Evolutionary conservation across 1,140 invertebrate genomes (phyloP).

Genomic region (Temnothorax longispinosus): DNA sequence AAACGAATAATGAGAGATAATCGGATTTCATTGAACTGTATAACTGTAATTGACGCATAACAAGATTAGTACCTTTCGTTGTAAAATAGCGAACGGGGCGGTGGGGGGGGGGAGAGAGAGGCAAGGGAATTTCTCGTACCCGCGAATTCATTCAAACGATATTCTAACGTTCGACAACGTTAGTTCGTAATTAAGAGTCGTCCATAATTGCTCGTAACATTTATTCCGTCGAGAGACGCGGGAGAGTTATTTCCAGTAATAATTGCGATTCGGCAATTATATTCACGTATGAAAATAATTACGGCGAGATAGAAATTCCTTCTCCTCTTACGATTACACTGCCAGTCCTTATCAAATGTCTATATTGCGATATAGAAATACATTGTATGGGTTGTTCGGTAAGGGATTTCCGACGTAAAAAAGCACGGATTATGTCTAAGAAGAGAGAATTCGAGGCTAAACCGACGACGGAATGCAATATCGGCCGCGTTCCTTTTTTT

Average conservation of each 20-base stretch:
- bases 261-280: constrained; percentile 11
- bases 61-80: constrained; percentile 36
- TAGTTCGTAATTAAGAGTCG: constrained; percentile 27
- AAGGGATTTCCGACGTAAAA: constrained; percentile 4
- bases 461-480: constrained; percentile 48
- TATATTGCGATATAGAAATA: not conserved
- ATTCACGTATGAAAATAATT: not conserved
- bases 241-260: not conserved
- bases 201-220: not conserved
- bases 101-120: too few species aligned
- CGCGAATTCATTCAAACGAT: constrained; percentile 47
- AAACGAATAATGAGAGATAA: constrained; percentile 61
- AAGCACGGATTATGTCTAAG: constrained; percentile 63
- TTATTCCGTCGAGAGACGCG: not conserved
- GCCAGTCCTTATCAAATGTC: not conserved
- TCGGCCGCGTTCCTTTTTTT: constrained; percentile 44
- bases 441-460: constrained; percentile 51
- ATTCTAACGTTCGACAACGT: constrained; percentile 43
- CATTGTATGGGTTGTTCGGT: not conserved
- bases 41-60: constrained; percentile 60
- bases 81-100: not conserved
- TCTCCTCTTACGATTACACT: not conserved
- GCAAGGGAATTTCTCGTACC: not conserved
- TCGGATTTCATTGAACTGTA: constrained; percentile 56
- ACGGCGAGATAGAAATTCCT: too few species aligned